phyloP scores from a whole-genome alignment of 2,797 vertebrate species.

The Microctenopoma stevenorrisi region DNA sequence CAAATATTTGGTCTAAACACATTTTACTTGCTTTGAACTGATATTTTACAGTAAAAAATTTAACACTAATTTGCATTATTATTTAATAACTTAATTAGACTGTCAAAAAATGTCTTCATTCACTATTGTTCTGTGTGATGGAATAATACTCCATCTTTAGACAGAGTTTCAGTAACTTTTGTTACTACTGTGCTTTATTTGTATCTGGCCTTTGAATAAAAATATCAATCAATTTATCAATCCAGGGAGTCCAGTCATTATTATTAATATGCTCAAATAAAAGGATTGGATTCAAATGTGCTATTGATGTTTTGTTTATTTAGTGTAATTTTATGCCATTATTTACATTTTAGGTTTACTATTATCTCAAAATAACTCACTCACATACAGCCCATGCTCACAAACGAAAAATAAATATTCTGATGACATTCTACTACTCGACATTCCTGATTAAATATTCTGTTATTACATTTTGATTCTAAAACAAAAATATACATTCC shows the following conservation, averaged over 20 bases:
- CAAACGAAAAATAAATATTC: slow-evolving; percentile 2
- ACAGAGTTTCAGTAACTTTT: too few species aligned
- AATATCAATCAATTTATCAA: too few species aligned
- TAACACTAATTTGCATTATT: background rate
- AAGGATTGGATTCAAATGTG: background rate
- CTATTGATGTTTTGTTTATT: background rate
- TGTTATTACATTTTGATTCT: background rate
- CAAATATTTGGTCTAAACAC: too few species aligned
- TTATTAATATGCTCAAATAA: slow-evolving; percentile 1
- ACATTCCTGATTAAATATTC: too few species aligned
- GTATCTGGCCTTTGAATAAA: too few species aligned
- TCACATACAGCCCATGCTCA: background rate
- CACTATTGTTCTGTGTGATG: background rate
- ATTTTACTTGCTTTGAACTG: background rate
- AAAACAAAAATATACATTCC: slow-evolving; percentile 18
- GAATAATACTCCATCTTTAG: background rate
- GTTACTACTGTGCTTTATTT: too few species aligned
- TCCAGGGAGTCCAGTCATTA: too few species aligned
- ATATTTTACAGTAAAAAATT: background rate
- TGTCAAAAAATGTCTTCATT: background rate
- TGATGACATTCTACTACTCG: background rate
- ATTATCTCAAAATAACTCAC: background rate
- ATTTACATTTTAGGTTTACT: slow-evolving; percentile 5
- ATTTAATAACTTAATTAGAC: background rate
- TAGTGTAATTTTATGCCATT: background rate